Evolutionary conservation across 92 coral and sea anemone species (phyloP), one percentile per base, ranked within the genome.

Genomic region (Epizoanthus illoricatus): DNA sequence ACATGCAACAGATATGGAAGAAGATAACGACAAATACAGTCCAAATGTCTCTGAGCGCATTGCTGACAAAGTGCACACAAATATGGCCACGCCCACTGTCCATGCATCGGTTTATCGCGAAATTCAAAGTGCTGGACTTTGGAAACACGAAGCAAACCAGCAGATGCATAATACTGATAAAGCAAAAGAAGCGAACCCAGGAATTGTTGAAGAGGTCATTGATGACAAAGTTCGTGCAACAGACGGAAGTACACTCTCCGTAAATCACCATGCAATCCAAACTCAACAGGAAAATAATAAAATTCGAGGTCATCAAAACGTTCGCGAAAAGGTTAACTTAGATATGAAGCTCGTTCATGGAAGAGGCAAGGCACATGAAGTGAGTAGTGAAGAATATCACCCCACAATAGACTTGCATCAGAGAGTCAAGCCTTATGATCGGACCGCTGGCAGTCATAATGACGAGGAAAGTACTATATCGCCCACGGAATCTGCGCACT

Each of bases 181-280:
- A 16, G 36, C 11, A 19, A 76, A 76, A 76, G 60, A 64, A 45
- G 9, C n/a, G 28, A 75, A 39, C 69, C 21, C 72, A 3, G 42
- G 47, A 4, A 49, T 45, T 19, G 42, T 63, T 3, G 81, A 76
- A 45, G 82, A 78, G 65, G 41, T 78, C 13, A 24, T 78, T 41
- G 82, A 78, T 64, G 82, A 78, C 13, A 76, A 60, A 20, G 71
- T 21, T 5, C 43, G n/a, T 4, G 15, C 16, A 18, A 4, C 2
- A 63, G 12, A 21, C 54, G 3, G 41, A 16, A 43, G 49, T 9
- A 59, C 21, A 19, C 56, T 56, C 18, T 76, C 58, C 49, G 1
- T n/a, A 33, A 20, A 2, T 28, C 59, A 76, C 39, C 16, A 40
- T 57, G 12, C 59, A 4, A 40, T 7, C 43, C 39, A 58, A 18